Base-by-base conservation (phyloP, 2,797 vertebrate species). In the Momotus momota region DNA sequence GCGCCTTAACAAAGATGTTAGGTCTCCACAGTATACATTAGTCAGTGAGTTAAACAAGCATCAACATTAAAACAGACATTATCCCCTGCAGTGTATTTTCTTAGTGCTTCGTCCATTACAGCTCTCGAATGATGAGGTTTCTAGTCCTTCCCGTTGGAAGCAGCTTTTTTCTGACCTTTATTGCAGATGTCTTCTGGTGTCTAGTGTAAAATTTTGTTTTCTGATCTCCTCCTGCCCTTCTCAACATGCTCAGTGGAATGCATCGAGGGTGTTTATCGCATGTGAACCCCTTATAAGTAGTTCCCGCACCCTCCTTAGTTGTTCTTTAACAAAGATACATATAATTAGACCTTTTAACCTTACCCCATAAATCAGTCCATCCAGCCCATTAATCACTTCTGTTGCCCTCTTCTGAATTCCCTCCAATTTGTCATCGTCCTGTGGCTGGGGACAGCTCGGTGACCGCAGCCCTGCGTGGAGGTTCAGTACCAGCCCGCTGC, bases 71-170 rank as follows among this genome's bases (percentile, higher is more conserved):
- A 94, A 88, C 65, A 95, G 93, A 85, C 94, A 82, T 93, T 95
- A 94, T 95, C 92, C 92, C 93, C 92, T 81, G 91, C 86, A 94
- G 95, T 87, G 81, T 96, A 85, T 97, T 95, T 95, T 97, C 91
- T 82, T 92, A 95, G 83, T 55, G 90, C 81, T 95, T 95, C 85
- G 92, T 93, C 96, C 88, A 58, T 96, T 96, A 80, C 88, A 81
- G 78, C 78, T 92, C 61, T 93, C 35, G 5, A 78, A 84, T 73
- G 61, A 62, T 81, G 88, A 92, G 71, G 72, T 86, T 96, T 72
- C 83, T 87, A 80, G 77, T 82, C 69, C 71, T 92, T 95, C 60
- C 80, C 10, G 0, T 89, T 92, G 78, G 71, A 97, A 95, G 62
- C 14, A 55, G 58, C 83, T 77, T 52, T 70, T 80, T 93, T 85